Percentiles rank a stretch among this genome's conserved stretches.
These are phyloP conservation scores for Fistularia tabacaria DNA, from an alignment of 2,797 vertebrate species.

Conservation along the genomic window DNA sequence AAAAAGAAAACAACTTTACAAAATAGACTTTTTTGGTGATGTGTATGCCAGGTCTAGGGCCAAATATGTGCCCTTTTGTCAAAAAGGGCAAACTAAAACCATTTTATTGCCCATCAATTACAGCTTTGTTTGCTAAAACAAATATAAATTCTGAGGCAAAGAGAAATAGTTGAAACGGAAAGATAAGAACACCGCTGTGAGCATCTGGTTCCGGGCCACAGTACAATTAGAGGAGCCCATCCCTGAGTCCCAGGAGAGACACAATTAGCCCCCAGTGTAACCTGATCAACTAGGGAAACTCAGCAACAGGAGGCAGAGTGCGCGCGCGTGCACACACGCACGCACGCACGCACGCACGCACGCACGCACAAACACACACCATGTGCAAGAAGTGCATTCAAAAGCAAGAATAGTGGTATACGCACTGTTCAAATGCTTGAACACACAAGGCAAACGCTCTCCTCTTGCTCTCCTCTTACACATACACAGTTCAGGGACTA, in stretches of 20 bases:
- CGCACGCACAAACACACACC: too few relatives aligned
- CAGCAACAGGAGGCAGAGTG: constrained; percentile 34
- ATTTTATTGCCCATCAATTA: too few relatives aligned
- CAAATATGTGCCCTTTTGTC: too few relatives aligned
- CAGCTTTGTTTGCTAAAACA: background rate
- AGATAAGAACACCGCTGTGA: constrained; percentile 35
- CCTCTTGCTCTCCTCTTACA: constrained; percentile 58
- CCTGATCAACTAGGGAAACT: constrained; percentile 66
- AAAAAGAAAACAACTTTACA: too few relatives aligned
- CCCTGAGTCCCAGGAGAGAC: constrained; percentile 66
- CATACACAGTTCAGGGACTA: constrained; percentile 47
- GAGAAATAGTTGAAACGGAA: constrained; percentile 16
- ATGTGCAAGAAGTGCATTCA: too few relatives aligned
- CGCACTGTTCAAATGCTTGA: background rate
- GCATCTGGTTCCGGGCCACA: constrained; percentile 72
- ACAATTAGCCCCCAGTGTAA: constrained; percentile 73
- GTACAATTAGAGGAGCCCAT: constrained; percentile 70
- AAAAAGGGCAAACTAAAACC: too few relatives aligned
- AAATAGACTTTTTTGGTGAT: too few relatives aligned
- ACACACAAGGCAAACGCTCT: constrained; percentile 18
- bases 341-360: constrained; percentile 26
- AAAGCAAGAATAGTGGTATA: too few relatives aligned
- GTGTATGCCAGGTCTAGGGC: too few relatives aligned
- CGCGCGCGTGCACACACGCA: constrained; percentile 24
- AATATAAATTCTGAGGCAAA: constrained; percentile 10